These are phyloP conservation scores for Acanthopagrus latus DNA, from an alignment of 2,797 vertebrate species.

Conservation along the genomic window DNA sequence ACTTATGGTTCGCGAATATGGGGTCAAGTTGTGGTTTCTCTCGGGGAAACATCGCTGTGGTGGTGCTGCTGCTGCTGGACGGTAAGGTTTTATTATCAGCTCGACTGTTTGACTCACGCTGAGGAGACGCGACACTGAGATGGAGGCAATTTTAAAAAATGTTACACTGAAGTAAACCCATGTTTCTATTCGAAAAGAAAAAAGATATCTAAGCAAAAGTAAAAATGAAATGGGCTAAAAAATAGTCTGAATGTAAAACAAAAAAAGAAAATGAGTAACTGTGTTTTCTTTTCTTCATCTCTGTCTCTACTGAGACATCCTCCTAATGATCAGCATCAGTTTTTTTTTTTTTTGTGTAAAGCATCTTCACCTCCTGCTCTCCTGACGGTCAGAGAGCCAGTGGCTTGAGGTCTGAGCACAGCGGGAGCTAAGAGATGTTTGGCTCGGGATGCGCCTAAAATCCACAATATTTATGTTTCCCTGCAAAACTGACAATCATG, in stretches of 20 bases:
- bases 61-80: conserved; percentile 79
- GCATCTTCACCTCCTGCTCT: not conserved
- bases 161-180: not conserved
- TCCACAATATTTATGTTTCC: conserved; percentile 6
- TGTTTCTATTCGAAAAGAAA: not conserved
- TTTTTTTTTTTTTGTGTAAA: conserved; percentile 8
- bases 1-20: conserved; percentile 87
- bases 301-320: not conserved
- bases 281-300: not conserved
- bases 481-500: conserved; percentile 10
- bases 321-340: conserved; percentile 10
- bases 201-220: not conserved
- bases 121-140: not conserved
- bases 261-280: not conserved
- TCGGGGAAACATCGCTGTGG: conserved; percentile 76
- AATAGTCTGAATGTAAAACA: not conserved
- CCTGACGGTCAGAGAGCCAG: not conserved
- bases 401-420: not conserved
- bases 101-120: not conserved
- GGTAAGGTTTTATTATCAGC: conserved; percentile 72
- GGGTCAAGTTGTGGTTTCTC: conserved; percentile 82
- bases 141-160: not conserved
- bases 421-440: not conserved
- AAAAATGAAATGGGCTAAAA: not conserved
- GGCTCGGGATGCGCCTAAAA: conserved; percentile 3